Evolutionary conservation across 2,888 invertebrate species (phyloP).

Genomic region (Pollenia amentaria): DNA sequence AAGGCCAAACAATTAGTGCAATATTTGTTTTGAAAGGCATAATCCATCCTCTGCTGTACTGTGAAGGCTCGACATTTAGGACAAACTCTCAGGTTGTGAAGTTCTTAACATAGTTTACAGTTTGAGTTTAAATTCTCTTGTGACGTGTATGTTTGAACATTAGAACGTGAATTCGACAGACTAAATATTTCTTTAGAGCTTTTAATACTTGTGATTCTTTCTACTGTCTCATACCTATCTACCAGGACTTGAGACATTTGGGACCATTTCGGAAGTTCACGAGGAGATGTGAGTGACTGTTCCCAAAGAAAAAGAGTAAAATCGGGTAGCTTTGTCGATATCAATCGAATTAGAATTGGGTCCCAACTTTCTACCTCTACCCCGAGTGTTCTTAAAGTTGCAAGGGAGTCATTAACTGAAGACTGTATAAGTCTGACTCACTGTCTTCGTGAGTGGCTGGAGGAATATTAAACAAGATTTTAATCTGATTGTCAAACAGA

Average conservation of each 20-base stretch:
- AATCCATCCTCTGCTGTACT: not conserved
- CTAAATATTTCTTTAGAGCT: not conserved
- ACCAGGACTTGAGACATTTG: not conserved
- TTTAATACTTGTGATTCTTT: not conserved
- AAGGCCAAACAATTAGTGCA: not conserved
- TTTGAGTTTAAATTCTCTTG: not conserved
- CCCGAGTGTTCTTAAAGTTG: too few relatives aligned
- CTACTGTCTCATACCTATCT: not conserved
- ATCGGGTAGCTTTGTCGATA: too few relatives aligned
- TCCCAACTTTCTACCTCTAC: too few relatives aligned
- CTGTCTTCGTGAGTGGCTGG: too few relatives aligned
- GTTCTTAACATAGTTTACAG: not conserved
- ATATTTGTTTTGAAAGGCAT: too few relatives aligned
- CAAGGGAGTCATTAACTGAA: too few relatives aligned
- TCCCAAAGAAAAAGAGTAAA: not conserved
- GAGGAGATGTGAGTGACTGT: not conserved
- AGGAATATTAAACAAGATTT: too few relatives aligned
- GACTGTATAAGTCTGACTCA: too few relatives aligned
- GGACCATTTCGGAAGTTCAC: too few relatives aligned
- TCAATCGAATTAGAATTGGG: too few relatives aligned
- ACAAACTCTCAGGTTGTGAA: not conserved
- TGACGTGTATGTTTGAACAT: too few relatives aligned
- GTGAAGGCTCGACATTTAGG: not conserved
- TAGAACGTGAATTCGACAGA: not conserved
- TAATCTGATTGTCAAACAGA: slow-evolving; percentile 10